Percentiles rank a stretch among this genome's conserved stretches.
Conservation (phyloP, 2,888 invertebrate species). For the Drosophila imparisetae region DNA sequence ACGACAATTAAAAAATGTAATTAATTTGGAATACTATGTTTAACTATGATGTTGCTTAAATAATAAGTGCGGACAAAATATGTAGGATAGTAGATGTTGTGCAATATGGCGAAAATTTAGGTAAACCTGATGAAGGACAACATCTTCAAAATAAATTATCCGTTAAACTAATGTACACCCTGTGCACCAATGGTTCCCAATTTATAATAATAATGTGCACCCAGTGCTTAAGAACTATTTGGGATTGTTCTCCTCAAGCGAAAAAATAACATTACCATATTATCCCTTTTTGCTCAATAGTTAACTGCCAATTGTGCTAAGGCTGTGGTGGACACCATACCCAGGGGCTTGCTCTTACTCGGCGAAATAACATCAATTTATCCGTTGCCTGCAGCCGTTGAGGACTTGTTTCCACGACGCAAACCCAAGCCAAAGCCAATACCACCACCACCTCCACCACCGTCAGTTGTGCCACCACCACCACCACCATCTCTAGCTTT, state of each 20-base stretch:
- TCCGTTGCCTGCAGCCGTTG: slow-evolving; percentile 70
- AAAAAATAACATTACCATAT: neutral
- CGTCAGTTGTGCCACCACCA: slow-evolving; percentile 40
- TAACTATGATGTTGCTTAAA: neutral
- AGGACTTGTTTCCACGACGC: slow-evolving; percentile 56
- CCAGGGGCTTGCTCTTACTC: slow-evolving; percentile 73
- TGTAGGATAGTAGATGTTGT: neutral
- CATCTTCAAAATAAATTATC: neutral
- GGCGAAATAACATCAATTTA: slow-evolving; percentile 75
- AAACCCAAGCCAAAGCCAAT: slow-evolving; percentile 43
- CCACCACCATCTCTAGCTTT: slow-evolving; percentile 35
- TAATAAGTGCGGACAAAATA: neutral
- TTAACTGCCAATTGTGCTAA: slow-evolving; percentile 73
- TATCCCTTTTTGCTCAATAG: slow-evolving; percentile 27
- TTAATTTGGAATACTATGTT: neutral
- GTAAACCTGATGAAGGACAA: neutral
- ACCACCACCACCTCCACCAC: slow-evolving; percentile 29
- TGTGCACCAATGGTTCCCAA: too few species aligned
- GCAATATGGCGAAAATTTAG: neutral
- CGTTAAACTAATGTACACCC: too few species aligned
- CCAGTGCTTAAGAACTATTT: neutral
- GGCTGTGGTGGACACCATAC: slow-evolving; percentile 68
- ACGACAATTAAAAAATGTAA: neutral
- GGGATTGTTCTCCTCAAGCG: neutral
- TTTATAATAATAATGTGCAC: too few species aligned